Conservation (phyloP, 2,888 invertebrate species). For the Cryptocephalus moraei region DNA sequence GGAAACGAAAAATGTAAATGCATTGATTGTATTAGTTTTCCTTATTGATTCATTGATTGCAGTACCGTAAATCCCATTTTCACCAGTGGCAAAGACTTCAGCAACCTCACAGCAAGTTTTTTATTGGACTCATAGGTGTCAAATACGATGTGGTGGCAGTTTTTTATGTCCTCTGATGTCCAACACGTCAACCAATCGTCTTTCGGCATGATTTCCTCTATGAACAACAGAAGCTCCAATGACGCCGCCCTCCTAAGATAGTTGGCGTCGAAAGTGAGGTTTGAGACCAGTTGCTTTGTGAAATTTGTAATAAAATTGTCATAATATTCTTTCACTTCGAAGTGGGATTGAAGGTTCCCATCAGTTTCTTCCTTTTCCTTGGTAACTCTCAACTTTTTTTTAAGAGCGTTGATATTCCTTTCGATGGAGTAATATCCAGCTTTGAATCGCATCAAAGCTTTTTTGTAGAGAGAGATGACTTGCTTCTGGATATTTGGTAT, state of each 20-base stretch:
- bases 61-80: conserved; percentile 31
- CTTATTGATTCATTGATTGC: conserved; percentile 2
- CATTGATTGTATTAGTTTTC: neutral
- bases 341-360: conserved; percentile 10
- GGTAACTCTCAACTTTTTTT: conserved; percentile 13
- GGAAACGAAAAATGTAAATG: conserved; percentile 13
- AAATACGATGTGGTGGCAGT: conserved; percentile 25
- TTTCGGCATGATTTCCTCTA: conserved; percentile 15
- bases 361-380: conserved; percentile 13
- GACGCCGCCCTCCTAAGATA: conserved; percentile 24
- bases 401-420: conserved; percentile 15
- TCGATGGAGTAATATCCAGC: conserved; percentile 34
- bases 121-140: conserved; percentile 77
- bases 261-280: conserved; percentile 27
- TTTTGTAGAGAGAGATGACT: conserved; percentile 58
- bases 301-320: conserved; percentile 14
- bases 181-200: conserved; percentile 23
- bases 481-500: conserved; percentile 58
- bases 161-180: conserved; percentile 23
- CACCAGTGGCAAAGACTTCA: conserved; percentile 35
- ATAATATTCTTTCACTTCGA: conserved; percentile 14
- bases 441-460: conserved; percentile 48
- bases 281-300: conserved; percentile 17
- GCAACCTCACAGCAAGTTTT: conserved; percentile 48
- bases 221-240: conserved; percentile 25